phyloP scores from a whole-genome alignment of 2,113 vertebrate genomes.

The Pristiophorus japonicus region DNA sequence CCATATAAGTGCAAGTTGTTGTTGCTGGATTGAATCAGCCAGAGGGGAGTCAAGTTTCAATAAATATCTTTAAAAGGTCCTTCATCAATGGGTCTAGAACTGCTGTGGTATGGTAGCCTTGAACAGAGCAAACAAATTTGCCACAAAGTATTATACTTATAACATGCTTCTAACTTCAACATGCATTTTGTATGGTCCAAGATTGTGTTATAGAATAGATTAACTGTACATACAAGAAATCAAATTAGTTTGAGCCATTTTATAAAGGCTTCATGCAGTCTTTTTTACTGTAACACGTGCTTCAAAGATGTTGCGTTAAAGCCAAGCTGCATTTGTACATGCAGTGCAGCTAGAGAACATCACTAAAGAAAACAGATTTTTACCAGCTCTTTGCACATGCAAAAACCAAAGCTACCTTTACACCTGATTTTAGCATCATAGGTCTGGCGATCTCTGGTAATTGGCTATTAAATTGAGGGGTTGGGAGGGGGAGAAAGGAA shows the following conservation, averaged over 20 bases:
- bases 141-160: background rate
- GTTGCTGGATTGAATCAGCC: too few relatives aligned
- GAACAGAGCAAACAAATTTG: background rate
- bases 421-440: conserved; percentile 13
- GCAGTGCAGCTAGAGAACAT: background rate
- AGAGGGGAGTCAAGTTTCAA: background rate
- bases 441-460: background rate
- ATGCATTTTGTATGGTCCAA: background rate
- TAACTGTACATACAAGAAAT: background rate
- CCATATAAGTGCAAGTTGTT: background rate
- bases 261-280: background rate
- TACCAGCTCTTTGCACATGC: conserved; percentile 21
- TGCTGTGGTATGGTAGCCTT: background rate
- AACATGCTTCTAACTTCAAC: background rate
- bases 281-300: background rate
- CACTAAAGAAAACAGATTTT: background rate
- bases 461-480: background rate
- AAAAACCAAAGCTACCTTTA: conserved; percentile 29
- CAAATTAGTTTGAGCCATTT: conserved; percentile 12
- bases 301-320: background rate
- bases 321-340: background rate
- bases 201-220: background rate
- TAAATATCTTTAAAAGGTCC: background rate
- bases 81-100: background rate
- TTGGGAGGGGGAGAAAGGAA: background rate